Evolutionary conservation across 2,888 invertebrate species (phyloP), one percentile per base, ranked within the genome.

Genomic region (Trimorus sp.): DNA sequence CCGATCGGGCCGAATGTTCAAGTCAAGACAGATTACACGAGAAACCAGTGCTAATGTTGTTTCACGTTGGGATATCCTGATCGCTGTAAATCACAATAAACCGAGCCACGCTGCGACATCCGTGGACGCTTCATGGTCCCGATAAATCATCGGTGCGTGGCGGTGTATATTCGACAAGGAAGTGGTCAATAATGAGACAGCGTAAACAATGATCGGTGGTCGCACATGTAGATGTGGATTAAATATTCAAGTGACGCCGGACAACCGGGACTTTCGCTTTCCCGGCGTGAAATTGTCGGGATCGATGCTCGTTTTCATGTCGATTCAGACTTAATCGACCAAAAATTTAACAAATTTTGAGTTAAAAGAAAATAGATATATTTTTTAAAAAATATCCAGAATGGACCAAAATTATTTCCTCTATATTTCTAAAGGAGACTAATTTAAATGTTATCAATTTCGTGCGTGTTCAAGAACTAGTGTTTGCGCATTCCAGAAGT

Each of bases 1-100:
- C 84, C 86, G 85, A 83, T 85, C 84, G 84, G 71, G 76, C 73
- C 83, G 80, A 82, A 84, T 77, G 82, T 82, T 66, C 81, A 81
- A 65, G 58, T 75, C 69, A 77, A 83, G 84, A 84, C 83, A 82
- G 71, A 84, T 83, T 83, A 83, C 77, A 81, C 62, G 81, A 77
- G 83, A 73, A 80, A 79, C 74, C 71, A 56, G 74, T 63, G 65
- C 68, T 78, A 82, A 82, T 78, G 82, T 82, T 75, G 79, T 82
- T 82, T 77, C 81, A 75, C 75, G 76, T 81, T 74, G 76, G 68
- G 74, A 70, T 79, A 79, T 79, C 66, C 77, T 65, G 83, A 76
- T 82, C 73, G 83, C 75, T 77, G 77, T 82, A 83, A 83, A 84
- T 84, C 77, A 84, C 75, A 83, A 84, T 84, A 75, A 82, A 79